These are phyloP conservation scores for Pantherophis vulpinus DNA, from an alignment of 2,797 vertebrate genomes.

Conservation along the genomic window DNA sequence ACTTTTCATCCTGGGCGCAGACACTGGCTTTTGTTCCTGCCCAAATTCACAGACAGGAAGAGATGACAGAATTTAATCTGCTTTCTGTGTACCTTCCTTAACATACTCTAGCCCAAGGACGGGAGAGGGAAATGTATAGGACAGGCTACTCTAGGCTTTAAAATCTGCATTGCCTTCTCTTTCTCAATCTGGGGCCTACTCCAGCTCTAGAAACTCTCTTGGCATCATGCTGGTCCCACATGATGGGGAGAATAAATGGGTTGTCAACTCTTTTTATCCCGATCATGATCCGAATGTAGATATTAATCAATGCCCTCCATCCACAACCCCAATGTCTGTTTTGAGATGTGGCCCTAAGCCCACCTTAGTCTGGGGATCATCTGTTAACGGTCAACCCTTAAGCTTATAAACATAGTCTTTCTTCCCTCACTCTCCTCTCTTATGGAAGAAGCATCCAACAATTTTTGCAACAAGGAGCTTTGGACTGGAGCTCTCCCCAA, in stretches of 20 bases:
- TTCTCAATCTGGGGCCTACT: neutral
- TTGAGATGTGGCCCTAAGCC: neutral
- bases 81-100: conserved; percentile 13
- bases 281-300: conserved; percentile 28
- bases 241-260: neutral
- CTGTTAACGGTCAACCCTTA: neutral
- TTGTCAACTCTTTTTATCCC: neutral
- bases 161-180: neutral
- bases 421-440: neutral
- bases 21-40: neutral
- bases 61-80: neutral
- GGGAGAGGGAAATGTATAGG: neutral
- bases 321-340: neutral
- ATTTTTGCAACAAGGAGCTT: neutral
- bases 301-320: conserved; percentile 8
- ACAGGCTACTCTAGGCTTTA: neutral
- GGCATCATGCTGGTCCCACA: neutral
- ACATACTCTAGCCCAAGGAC: neutral
- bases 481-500: neutral
- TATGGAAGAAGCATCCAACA: neutral
- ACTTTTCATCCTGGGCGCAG: neutral
- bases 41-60: neutral
- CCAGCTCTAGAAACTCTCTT: neutral
- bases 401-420: neutral
- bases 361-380: conserved; percentile 10